Evolutionary conservation across 2,888 invertebrate species (phyloP).

Genomic region (Tipula helvola): DNA sequence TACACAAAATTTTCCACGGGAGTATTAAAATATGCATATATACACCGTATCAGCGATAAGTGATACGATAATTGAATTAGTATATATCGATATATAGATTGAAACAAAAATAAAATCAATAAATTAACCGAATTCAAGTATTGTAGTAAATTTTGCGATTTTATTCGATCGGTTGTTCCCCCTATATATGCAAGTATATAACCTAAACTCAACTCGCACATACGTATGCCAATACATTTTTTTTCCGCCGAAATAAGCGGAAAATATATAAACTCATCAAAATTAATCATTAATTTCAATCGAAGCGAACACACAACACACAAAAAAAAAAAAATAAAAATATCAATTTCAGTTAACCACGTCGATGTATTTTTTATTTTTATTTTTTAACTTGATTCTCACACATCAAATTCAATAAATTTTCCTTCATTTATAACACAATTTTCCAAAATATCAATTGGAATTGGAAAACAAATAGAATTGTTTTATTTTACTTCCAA

Average conservation of each 20-base stretch:
- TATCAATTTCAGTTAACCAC: conserved; percentile 4
- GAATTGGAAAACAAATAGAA: neutral
- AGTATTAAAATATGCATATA: neutral
- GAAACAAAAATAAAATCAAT: neutral
- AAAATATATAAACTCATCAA: neutral
- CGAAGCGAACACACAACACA: neutral
- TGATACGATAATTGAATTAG: neutral
- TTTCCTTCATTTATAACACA: neutral
- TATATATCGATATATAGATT: neutral
- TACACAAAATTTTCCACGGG: neutral
- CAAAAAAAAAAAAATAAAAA: neutral
- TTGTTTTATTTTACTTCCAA: neutral
- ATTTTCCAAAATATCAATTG: neutral
- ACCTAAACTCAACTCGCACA: neutral
- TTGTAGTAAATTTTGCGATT: neutral
- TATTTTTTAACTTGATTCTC: neutral
- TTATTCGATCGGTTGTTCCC: neutral
- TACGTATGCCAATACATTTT: neutral
- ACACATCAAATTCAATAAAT: conserved; percentile 4
- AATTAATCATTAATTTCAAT: conserved; percentile 4
- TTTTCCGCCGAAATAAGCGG: neutral
- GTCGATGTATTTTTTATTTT: neutral
- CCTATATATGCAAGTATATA: neutral
- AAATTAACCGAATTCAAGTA: neutral
- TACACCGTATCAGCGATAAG: neutral